Base-by-base conservation (phyloP, 2,113 vertebrate species). In the Labeo rohita region DNA sequence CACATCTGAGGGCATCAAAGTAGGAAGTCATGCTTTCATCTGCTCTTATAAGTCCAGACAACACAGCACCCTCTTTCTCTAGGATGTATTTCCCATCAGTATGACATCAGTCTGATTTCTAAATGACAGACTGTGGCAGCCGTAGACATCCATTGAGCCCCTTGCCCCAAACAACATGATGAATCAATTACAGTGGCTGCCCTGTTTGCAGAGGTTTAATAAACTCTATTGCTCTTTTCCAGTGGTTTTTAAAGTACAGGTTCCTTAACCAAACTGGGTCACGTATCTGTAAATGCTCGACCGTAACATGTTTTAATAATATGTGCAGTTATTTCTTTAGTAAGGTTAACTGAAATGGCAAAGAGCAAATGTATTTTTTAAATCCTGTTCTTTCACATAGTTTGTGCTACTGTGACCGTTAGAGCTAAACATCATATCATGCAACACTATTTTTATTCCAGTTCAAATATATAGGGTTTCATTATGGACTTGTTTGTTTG, bases 1-100 rank as follows among this genome's bases (percentile, higher is more conserved):
- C 73, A 91, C 87, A 92, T 93, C 91, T 90, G 88, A 90, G 59
- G 28, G 88, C 92, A 93, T 93, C 91, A 94, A 92, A 93, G 91
- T 10, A 90, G 65, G 45, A 80, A 43, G 72, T 87, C 79, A 78
- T 6, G 45, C 88, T 89, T 89, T 89, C 83, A 89, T 87, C 86
- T 85, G 34, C 78, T 79, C 72, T 87, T 65, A 83, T n/a, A 34
- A 50, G 61, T 63, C 28, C 39, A 65, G 83, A 87, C 80, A 47
- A 79, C 68, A 49, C 50, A 65, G 23, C 56, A 80, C 81, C 47
- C 80, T 59, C 50, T 66, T 74, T 85, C 50, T 39, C 49, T 63
- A 2, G 72, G 12, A 52, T 84, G 56, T 49, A 73, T 74, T 68
- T 81, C 66, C 73, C 52, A 8, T 84, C 86, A 50, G 47, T 47